Percentiles rank a stretch among this genome's conserved stretches.
Conservation (phyloP, 1,140 invertebrate species). For the Drosophila sproati region DNA sequence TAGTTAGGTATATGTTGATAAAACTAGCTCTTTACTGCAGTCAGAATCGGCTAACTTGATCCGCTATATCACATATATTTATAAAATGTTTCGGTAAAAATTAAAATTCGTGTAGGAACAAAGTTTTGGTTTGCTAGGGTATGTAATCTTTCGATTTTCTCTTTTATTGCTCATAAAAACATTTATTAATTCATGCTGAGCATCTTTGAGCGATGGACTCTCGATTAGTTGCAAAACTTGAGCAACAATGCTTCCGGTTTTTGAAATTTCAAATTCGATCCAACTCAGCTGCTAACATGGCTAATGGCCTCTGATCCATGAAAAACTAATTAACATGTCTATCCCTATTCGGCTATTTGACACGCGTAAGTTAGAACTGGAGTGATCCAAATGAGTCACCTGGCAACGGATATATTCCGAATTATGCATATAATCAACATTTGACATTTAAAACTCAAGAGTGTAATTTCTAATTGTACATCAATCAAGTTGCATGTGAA, state of each 20-base stretch:
- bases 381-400: background rate
- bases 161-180: too few relatives aligned
- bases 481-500: slow-evolving; percentile 37
- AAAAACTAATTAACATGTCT: slow-evolving; percentile 38
- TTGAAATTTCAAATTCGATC: background rate
- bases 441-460: slow-evolving; percentile 4
- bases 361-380: background rate
- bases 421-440: background rate
- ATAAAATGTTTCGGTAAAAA: too few relatives aligned
- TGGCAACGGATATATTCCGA: background rate
- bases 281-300: background rate
- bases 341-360: background rate
- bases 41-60: too few relatives aligned
- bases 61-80: too few relatives aligned
- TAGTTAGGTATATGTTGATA: too few relatives aligned
- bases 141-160: too few relatives aligned
- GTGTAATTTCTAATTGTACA: slow-evolving; percentile 37
- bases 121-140: too few relatives aligned
- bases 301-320: slow-evolving; percentile 18
- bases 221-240: slow-evolving; percentile 1
- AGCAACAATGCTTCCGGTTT: slow-evolving; percentile 19
- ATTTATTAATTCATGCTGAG: background rate
- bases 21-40: too few relatives aligned
- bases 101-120: too few relatives aligned
- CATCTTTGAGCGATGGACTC: too few relatives aligned